These are phyloP conservation scores for Pseudobourletiella spinata DNA, from an alignment of 1,140 invertebrate genomes.

Conservation along the genomic window DNA sequence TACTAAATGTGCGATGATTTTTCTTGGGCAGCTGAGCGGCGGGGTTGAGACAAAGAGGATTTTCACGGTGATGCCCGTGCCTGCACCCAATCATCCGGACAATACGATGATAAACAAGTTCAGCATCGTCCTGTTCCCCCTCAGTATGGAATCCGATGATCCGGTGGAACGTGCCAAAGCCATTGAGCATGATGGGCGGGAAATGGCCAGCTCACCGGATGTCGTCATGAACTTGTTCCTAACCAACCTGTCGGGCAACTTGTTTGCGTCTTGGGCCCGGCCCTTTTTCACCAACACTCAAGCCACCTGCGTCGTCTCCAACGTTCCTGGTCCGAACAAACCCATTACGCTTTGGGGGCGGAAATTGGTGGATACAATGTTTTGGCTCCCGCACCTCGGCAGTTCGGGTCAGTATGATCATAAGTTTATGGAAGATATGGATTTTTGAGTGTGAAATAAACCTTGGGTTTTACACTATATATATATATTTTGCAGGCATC, in stretches of 20 bases:
- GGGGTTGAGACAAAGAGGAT: conserved; percentile 2
- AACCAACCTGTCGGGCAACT: conserved; percentile 14
- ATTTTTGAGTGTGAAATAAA: no score
- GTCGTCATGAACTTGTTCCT: conserved; percentile 29
- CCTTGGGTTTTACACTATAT: no score
- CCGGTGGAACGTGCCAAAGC: conserved; percentile 3
- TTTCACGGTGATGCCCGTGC: conserved; percentile 25
- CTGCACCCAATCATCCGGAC: conserved; percentile 32
- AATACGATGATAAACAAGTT: conserved; percentile 32
- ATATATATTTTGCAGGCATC: conserved; percentile 21
- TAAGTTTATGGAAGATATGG: no score
- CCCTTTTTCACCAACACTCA: conserved; percentile 27
- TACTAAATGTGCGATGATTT: no score
- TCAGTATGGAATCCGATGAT: conserved; percentile 12
- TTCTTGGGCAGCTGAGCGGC: no score
- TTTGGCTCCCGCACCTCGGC: conserved; percentile 31
- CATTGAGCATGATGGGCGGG: conserved; percentile 11
- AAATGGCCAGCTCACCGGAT: conserved; percentile 21
- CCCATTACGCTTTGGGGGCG: conserved; percentile 24
- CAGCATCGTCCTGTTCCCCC: conserved; percentile 16
- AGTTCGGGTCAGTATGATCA: conserved; percentile 23
- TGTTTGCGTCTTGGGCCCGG: conserved; percentile 8
- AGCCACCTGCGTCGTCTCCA: conserved; percentile 28
- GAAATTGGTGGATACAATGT: conserved; percentile 25
- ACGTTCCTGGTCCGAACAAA: conserved; percentile 21